Evolutionary conservation across 2,797 vertebrate genomes (phyloP).

Genomic region (Florisuga fusca): DNA sequence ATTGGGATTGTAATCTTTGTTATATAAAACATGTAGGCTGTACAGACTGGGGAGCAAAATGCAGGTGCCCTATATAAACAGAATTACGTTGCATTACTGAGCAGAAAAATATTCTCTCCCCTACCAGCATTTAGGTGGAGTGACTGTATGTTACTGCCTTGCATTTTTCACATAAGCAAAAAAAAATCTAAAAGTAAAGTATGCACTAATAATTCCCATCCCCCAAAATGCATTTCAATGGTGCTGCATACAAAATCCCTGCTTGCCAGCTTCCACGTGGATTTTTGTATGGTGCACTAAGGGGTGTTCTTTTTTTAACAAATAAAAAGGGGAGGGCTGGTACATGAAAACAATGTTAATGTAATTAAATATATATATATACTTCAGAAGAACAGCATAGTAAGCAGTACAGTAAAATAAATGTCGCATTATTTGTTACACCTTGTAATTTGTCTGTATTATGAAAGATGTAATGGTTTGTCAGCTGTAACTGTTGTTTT

Average conservation of each 20-base stretch:
- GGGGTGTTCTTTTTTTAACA: slow-evolving; percentile 78
- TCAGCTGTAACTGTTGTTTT: slow-evolving; percentile 95
- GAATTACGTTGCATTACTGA: slow-evolving; percentile 77
- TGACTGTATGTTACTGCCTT: slow-evolving; percentile 78
- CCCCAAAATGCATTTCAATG: slow-evolving; percentile 73
- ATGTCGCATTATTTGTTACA: slow-evolving; percentile 92
- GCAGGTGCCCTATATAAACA: slow-evolving; percentile 66
- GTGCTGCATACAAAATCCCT: slow-evolving; percentile 81
- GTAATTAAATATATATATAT: slow-evolving; percentile 80
- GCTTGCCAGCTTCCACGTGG: slow-evolving; percentile 76
- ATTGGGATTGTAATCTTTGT: slow-evolving; percentile 80
- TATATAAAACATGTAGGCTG: slow-evolving; percentile 78
- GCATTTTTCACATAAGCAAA: slow-evolving; percentile 74
- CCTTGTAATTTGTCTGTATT: slow-evolving; percentile 93
- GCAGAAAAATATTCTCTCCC: slow-evolving; percentile 75
- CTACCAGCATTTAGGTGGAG: slow-evolving; percentile 74
- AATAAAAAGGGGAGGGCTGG: slow-evolving; percentile 77
- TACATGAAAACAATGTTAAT: slow-evolving; percentile 79
- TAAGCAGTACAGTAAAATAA: slow-evolving; percentile 86
- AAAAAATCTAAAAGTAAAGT: slow-evolving; percentile 61
- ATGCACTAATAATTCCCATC: slow-evolving; percentile 71
- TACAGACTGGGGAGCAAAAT: slow-evolving; percentile 73
- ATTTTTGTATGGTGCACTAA: slow-evolving; percentile 87
- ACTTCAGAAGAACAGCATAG: slow-evolving; percentile 80
- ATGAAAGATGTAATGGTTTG: slow-evolving; percentile 94